Evolutionary conservation across 2,888 invertebrate species (phyloP), one percentile per base, ranked within the genome.

Genomic region (Nomada hirtipes): DNA sequence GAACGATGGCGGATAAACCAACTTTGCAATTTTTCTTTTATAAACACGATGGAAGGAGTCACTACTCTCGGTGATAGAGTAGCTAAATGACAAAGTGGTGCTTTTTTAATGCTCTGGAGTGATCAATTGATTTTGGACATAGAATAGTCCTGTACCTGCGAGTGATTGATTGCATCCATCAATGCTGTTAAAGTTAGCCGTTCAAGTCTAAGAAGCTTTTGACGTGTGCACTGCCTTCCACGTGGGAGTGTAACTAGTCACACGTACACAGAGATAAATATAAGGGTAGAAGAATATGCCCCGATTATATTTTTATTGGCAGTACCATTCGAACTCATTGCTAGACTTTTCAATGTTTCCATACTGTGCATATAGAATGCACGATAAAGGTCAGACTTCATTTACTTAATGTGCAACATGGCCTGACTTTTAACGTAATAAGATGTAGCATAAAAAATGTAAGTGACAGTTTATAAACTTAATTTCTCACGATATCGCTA

Each of bases 381-480:
- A 50, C 53, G 53, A 53, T 20, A 53, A 53, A 53, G 53, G n/a
- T 53, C 53, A 53, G n/a, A 10, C 53, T 0, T n/a, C 53, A 20
- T 53, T 20, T 53, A 53, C n/a, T n/a, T 53, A 53, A 53, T n/a
- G n/a, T 53, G n/a, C 18, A 53, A 53, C 53, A 53, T 10, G n/a
- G 53, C 53, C 20, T 10, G n/a, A 20, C 53, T 10, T 53, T 53
- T n/a, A 53, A 53, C 20, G 53, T 53, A 53, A 53, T n/a, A 10
- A 53, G 53, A 18, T 53, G n/a, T n/a, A 20, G n/a, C n/a, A 53
- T 53, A 0, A 53, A 53, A 53, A 20, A 53, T 53, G n/a, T 53
- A 53, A 53, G 7, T 53, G 53, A 53, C 53, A 53, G 53, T 53
- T 53, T 20, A 20, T n/a, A 53, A 53, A 53, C n/a, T n/a, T 53